Conservation (phyloP, 2,113 vertebrate species). For the Penelope pileata region DNA sequence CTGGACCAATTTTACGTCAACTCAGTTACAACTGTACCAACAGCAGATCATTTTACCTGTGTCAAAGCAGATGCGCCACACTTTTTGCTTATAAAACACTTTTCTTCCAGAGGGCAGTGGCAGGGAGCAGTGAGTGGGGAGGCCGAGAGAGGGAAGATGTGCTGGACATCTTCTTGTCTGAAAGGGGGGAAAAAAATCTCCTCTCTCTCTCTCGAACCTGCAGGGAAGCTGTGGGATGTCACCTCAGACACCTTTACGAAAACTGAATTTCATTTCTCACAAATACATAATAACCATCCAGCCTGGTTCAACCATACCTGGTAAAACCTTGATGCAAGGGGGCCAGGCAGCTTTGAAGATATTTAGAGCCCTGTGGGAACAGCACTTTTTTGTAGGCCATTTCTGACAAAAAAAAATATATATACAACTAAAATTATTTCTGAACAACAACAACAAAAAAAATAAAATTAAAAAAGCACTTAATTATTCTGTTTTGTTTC, state of each 20-base stretch:
- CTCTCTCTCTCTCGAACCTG: slow-evolving; percentile 47
- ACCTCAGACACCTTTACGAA: slow-evolving; percentile 58
- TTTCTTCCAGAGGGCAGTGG: slow-evolving; percentile 27
- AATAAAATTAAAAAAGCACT: slow-evolving; percentile 83
- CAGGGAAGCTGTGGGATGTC: slow-evolving; percentile 61
- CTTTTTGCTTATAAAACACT: slow-evolving; percentile 32
- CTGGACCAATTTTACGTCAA: slow-evolving; percentile 68
- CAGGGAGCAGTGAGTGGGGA: neutral
- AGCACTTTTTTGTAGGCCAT: slow-evolving; percentile 79
- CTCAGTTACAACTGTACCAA: slow-evolving; percentile 27
- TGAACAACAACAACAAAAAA: slow-evolving; percentile 64
- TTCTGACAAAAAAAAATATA: slow-evolving; percentile 81
- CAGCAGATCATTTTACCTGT: slow-evolving; percentile 14
- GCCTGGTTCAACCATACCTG: slow-evolving; percentile 74
- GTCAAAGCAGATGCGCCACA: slow-evolving; percentile 20
- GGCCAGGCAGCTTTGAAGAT: slow-evolving; percentile 68
- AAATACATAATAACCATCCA: slow-evolving; percentile 57
- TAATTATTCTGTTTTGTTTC: slow-evolving; percentile 77
- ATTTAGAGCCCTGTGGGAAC: slow-evolving; percentile 74
- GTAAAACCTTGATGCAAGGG: slow-evolving; percentile 79
- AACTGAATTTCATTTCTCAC: slow-evolving; percentile 63
- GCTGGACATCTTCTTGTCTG: neutral
- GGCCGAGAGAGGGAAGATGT: neutral
- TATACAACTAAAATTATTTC: slow-evolving; percentile 85
- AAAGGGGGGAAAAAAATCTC: neutral